Percentiles rank a stretch among this genome's conserved stretches.
phyloP scores from a whole-genome alignment of 92 coral and sea anemone species.

The Paragorgia papillata region DNA sequence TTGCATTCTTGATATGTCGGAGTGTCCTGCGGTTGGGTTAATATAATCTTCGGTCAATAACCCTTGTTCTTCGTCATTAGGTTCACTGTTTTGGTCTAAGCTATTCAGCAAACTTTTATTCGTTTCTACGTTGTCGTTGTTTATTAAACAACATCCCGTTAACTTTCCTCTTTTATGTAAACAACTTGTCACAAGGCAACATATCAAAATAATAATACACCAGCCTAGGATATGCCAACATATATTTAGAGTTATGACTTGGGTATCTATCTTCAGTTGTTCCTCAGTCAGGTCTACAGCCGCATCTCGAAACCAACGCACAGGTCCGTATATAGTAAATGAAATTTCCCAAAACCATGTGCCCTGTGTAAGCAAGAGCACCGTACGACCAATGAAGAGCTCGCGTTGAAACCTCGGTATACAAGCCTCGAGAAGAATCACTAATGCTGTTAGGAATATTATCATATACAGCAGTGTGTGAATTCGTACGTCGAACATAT shows the following conservation, averaged over 20 bases:
- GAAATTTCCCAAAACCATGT: conserved; percentile 89
- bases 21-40: too few species aligned
- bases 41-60: too few species aligned
- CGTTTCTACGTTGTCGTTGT: background rate
- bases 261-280: conserved; percentile 55
- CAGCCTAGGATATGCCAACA: conserved; percentile 70
- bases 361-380: conserved; percentile 72
- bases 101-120: too few species aligned
- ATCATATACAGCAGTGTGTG: conserved; percentile 74
- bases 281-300: background rate
- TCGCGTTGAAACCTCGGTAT: conserved; percentile 44
- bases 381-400: conserved; percentile 64
- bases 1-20: too few species aligned
- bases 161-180: conserved; percentile 3
- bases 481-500: conserved; percentile 65
- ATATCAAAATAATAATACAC: conserved; percentile 34
- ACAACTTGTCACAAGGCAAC: conserved; percentile 5
- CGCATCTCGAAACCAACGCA: conserved; percentile 49
- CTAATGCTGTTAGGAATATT: conserved; percentile 59
- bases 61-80: too few species aligned
- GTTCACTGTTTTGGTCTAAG: too few species aligned
- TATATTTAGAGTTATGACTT: conserved; percentile 64
- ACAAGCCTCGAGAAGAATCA: conserved; percentile 61
- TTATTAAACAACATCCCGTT: background rate
- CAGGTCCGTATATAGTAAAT: conserved; percentile 72